These are phyloP conservation scores for Platysternon megacephalum DNA, from an alignment of 2,113 vertebrate genomes.

Conservation along the genomic window DNA sequence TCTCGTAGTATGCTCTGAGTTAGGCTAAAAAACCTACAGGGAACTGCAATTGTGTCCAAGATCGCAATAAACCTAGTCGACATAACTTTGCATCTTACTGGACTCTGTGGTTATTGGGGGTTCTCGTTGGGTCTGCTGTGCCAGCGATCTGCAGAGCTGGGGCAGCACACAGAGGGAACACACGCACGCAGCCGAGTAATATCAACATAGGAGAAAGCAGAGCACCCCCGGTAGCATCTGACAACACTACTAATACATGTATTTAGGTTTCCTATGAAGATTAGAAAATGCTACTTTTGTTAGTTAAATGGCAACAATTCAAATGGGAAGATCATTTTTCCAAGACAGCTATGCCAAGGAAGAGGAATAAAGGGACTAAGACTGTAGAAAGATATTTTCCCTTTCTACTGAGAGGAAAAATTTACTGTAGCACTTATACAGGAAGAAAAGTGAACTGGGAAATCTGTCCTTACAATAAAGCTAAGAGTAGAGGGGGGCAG, in stretches of 20 bases:
- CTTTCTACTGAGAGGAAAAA: neutral
- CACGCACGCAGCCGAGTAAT: no score
- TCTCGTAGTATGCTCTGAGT: no score
- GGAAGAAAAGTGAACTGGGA: neutral
- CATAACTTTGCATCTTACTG: no score
- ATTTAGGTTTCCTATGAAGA: neutral
- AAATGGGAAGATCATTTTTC: neutral
- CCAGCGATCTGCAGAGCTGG: no score
- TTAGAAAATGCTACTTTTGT: neutral
- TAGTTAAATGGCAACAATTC: neutral
- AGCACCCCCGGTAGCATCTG: no score
- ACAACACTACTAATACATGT: neutral
- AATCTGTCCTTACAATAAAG: neutral
- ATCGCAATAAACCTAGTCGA: no score
- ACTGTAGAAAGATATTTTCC: neutral
- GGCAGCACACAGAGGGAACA: no score
- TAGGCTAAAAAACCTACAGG: no score
- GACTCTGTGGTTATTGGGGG: no score
- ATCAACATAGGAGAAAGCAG: no score
- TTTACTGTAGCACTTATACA: neutral
- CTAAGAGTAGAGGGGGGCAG: neutral
- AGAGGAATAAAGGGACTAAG: neutral
- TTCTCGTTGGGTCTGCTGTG: no score
- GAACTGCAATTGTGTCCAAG: no score
- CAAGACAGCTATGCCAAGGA: neutral